Evolutionary conservation across 2,797 vertebrate species (phyloP), one percentile per base, ranked within the genome.

Genomic region (Parotocinclus haroldoi): DNA sequence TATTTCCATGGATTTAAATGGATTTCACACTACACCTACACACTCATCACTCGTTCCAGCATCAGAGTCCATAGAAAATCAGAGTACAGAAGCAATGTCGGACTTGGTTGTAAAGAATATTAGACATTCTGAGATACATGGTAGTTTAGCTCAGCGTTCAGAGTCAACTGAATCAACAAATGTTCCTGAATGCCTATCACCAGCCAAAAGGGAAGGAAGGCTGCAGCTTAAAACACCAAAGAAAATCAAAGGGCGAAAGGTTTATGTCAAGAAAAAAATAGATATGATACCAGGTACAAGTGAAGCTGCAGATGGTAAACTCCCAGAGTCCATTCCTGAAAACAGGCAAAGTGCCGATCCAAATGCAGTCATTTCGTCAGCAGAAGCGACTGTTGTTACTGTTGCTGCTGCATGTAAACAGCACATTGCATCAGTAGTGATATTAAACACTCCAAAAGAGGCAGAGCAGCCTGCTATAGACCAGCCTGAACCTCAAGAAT

Each of bases 11-110:
- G 95, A 97, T 80, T 75, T 91, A 0, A 96, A 98, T 80, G 85
- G 76, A 68, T 97, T 97, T 69, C 89, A 94, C n/a, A 81, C 94
- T 12, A 73, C 93, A 9, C 86, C 95, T 0, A 89, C 93, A 0
- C 96, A 94, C 53, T 89, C 93, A 0, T 69, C 90, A 6, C 79
- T 86, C 84, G 87, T 75, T 85, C 93, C 9, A 45, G 79, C 84
- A 78, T 16, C 92, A 9, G 93, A 92, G 0, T 80, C 92, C 0
- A 63, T 91, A 27, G 84, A 91, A 13, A 93, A 78, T 80, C 94
- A 93, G 27, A 89, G 88, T 54, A 84, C 90, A 84, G 93, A 95
- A 77, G 91, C 94, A 0, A 93, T 94, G 80, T 91, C 92, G 0
- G 85, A 92, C 17, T 88, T 92, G 78, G 90, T 89, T 0, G 86